Percentiles rank a stretch among this genome's conserved stretches.
These are phyloP conservation scores for Erythrocercus mccallii DNA, from an alignment of 2,113 vertebrate species.

Conservation along the genomic window DNA sequence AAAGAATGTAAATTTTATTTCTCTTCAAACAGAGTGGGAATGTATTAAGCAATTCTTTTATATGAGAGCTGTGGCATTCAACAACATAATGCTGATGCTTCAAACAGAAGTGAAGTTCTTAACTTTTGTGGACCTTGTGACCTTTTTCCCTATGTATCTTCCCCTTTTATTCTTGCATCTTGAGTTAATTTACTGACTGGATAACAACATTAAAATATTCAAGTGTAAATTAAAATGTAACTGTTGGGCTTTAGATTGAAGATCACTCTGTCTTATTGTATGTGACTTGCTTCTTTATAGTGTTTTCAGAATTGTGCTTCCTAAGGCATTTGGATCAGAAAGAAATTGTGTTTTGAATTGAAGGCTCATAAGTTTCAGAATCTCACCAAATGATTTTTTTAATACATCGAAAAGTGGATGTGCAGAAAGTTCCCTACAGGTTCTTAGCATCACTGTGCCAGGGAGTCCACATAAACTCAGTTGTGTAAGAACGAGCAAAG, in stretches of 20 bases:
- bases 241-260: background rate
- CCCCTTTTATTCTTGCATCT: slow-evolving; percentile 31
- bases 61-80: slow-evolving; percentile 41
- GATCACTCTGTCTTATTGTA: background rate
- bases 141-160: slow-evolving; percentile 31
- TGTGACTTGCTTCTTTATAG: background rate
- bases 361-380: background rate
- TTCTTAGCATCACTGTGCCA: slow-evolving; percentile 53
- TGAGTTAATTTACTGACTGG: slow-evolving; percentile 52
- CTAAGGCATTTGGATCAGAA: slow-evolving; percentile 1
- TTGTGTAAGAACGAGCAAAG: slow-evolving; percentile 57
- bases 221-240: slow-evolving; percentile 53
- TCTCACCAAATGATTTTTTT: background rate
- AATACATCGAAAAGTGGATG: slow-evolving; percentile 2
- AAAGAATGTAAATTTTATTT: slow-evolving; percentile 75
- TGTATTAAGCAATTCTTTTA: slow-evolving; percentile 58
- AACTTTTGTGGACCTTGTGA: slow-evolving; percentile 42
- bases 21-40: slow-evolving; percentile 61
- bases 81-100: slow-evolving; percentile 45
- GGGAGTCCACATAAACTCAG: slow-evolving; percentile 54
- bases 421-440: slow-evolving; percentile 43
- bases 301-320: slow-evolving; percentile 4
- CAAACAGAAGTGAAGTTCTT: slow-evolving; percentile 41
- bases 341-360: background rate
- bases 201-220: slow-evolving; percentile 56